phyloP scores from a whole-genome alignment of 2,113 vertebrate genomes.

The Mugil cephalus region DNA sequence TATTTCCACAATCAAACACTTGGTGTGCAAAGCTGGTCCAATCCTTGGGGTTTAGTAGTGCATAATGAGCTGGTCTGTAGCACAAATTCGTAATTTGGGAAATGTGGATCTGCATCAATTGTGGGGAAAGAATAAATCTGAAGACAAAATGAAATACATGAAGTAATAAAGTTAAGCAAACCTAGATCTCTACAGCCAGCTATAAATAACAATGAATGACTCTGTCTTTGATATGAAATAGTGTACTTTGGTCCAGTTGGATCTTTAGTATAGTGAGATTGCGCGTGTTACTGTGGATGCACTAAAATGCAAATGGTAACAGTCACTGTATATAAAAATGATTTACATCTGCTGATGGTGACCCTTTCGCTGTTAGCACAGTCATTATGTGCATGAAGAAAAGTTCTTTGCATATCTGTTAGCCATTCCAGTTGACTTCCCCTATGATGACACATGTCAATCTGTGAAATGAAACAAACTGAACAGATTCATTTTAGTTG shows the following conservation, averaged over 20 bases:
- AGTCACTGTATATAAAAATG: conserved; percentile 12
- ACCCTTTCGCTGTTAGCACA: neutral
- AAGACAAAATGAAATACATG: too few species aligned
- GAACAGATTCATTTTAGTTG: neutral
- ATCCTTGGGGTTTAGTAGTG: conserved; percentile 3
- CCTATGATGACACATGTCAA: too few species aligned
- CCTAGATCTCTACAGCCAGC: too few species aligned
- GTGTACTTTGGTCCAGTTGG: neutral
- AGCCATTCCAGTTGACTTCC: neutral
- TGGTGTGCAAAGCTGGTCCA: conserved; percentile 10
- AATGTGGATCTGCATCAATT: neutral
- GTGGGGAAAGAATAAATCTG: too few species aligned
- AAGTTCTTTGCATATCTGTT: neutral
- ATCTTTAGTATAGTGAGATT: neutral
- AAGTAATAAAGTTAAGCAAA: too few species aligned
- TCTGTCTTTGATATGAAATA: conserved; percentile 7
- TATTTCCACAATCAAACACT: neutral
- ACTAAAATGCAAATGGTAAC: conserved; percentile 6
- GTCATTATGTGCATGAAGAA: conserved; percentile 13
- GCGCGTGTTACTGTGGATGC: neutral
- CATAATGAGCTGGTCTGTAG: neutral
- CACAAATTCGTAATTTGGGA: conserved; percentile 20
- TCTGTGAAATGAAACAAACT: neutral
- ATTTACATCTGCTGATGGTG: neutral
- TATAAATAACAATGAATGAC: neutral